Conservation (phyloP, 2,888 invertebrate species). For the Drosophila paucipuncta region DNA sequence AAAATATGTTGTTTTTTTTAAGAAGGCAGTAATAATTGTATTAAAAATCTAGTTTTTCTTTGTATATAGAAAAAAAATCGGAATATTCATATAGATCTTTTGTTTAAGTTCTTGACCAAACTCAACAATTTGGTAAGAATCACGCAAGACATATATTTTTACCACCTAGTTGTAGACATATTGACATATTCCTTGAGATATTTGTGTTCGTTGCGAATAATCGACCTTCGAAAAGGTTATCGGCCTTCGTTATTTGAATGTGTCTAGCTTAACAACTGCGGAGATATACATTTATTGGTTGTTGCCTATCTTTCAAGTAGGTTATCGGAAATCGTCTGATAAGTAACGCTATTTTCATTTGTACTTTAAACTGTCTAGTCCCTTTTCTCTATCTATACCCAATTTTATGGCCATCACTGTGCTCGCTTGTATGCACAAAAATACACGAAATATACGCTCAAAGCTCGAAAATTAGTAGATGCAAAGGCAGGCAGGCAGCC, state of each 20-base stretch:
- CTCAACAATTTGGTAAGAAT: neutral
- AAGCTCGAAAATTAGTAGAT: constrained; percentile 24
- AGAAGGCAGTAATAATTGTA: neutral
- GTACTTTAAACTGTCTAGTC: constrained; percentile 1
- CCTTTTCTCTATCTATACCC: neutral
- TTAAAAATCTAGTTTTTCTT: neutral
- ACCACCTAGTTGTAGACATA: neutral
- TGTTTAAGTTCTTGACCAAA: neutral
- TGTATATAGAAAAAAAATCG: neutral
- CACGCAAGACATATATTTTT: neutral
- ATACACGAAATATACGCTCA: neutral
- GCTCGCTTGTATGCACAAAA: neutral
- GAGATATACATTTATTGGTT: neutral
- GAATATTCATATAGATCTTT: neutral
- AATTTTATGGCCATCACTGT: neutral
- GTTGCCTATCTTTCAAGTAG: constrained; percentile 9
- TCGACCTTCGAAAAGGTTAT: constrained; percentile 11
- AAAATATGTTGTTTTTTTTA: neutral
- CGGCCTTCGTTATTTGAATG: constrained; percentile 2
- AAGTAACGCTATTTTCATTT: constrained; percentile 8
- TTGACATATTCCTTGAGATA: neutral
- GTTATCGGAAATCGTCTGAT: constrained; percentile 10
- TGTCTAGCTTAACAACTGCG: neutral
- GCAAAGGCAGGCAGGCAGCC: constrained; percentile 31
- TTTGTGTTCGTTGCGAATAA: neutral